Conservation (phyloP, 2,113 vertebrate species). For the Sphyrna mokarran region DNA sequence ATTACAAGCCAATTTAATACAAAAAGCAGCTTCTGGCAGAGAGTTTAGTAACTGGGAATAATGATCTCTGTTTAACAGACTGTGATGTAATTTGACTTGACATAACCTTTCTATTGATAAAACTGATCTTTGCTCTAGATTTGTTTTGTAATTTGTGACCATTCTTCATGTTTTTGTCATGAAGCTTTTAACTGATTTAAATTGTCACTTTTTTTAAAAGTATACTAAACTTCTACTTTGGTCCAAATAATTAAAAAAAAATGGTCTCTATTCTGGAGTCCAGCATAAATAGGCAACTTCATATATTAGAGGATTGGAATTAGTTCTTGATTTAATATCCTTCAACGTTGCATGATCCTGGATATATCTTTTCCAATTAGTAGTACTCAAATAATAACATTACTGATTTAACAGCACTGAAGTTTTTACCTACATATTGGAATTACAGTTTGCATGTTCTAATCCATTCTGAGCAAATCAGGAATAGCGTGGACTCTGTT, state of each 20-base stretch:
- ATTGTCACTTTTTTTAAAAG: background rate
- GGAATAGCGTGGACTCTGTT: background rate
- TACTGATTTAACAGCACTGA: background rate
- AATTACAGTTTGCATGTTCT: background rate
- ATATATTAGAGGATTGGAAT: background rate
- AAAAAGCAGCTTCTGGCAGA: background rate
- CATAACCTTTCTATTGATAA: background rate
- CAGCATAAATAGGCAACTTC: background rate
- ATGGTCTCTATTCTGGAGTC: background rate
- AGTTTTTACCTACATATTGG: background rate
- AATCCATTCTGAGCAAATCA: background rate
- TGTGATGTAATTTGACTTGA: background rate
- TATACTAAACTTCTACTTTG: conserved; percentile 1
- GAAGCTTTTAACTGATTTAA: background rate
- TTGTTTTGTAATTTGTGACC: background rate
- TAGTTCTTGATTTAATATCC: background rate
- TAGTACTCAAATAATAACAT: background rate
- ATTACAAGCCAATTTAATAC: background rate
- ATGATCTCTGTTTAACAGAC: no score
- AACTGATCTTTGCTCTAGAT: background rate
- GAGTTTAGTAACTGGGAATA: background rate
- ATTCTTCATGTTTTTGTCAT: background rate
- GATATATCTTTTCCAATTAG: background rate
- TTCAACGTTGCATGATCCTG: background rate
- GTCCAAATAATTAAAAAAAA: background rate